phyloP scores from a whole-genome alignment of 2,888 invertebrate species.

The Buathra laborator region DNA sequence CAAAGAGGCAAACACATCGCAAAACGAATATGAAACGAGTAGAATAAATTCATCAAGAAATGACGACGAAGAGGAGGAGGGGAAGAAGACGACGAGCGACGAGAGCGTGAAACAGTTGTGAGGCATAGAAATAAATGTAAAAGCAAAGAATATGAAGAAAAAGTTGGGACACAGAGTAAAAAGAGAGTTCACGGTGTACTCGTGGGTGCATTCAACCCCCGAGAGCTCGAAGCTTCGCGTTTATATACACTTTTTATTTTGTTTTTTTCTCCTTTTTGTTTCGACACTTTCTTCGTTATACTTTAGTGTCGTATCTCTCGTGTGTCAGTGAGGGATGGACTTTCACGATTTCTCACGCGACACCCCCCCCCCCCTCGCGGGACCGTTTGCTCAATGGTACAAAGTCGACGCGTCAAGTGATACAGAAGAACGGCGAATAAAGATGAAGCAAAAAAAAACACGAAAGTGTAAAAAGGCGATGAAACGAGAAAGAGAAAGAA shows the following conservation, averaged over 20 bases:
- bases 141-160: conserved; percentile 5
- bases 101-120: neutral
- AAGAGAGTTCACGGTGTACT: conserved; percentile 2
- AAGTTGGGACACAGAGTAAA: neutral
- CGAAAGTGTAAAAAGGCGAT: conserved; percentile 20
- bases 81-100: neutral
- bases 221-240: neutral
- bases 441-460: conserved; percentile 4
- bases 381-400: conserved; percentile 54
- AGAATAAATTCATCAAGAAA: conserved; percentile 27
- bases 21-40: conserved; percentile 23
- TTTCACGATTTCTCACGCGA: conserved; percentile 25
- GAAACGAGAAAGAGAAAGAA: conserved; percentile 17
- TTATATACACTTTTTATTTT: conserved; percentile 8
- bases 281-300: conserved; percentile 45
- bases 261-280: conserved; percentile 43
- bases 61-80: neutral
- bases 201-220: conserved; percentile 30
- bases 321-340: neutral
- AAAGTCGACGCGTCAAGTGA: conserved; percentile 51
- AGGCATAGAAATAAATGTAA: neutral
- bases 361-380: neutral
- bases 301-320: conserved; percentile 44
- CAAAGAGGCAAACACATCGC: conserved; percentile 10
- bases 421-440: conserved; percentile 36